phyloP scores from a whole-genome alignment of 2,888 invertebrate genomes.

The Aleiodes alternator region DNA sequence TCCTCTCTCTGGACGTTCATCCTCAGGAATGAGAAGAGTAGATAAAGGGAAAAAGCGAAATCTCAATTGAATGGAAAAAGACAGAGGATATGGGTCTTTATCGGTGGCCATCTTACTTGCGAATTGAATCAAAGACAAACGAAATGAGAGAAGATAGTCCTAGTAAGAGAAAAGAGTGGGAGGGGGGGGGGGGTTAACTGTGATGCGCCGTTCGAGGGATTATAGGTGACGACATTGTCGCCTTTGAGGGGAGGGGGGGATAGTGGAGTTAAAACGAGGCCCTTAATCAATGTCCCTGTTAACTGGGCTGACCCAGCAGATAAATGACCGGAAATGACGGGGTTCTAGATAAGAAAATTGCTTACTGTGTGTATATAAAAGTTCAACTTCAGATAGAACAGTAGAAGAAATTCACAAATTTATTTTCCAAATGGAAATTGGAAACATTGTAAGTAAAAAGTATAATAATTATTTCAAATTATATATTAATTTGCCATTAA shows the following conservation, averaged over 20 bases:
- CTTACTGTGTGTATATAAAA: slow-evolving; percentile 65
- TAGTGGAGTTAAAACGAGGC: slow-evolving; percentile 66
- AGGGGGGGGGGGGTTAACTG: no score
- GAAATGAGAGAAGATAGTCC: slow-evolving; percentile 64
- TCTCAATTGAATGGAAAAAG: slow-evolving; percentile 26
- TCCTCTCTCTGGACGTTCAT: slow-evolving; percentile 28
- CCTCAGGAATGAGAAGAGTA: slow-evolving; percentile 9
- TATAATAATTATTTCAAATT: neutral
- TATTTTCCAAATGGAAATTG: slow-evolving; percentile 9
- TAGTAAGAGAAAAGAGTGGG: slow-evolving; percentile 26
- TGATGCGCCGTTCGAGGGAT: slow-evolving; percentile 37
- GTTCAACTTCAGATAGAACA: slow-evolving; percentile 10
- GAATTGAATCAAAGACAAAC: slow-evolving; percentile 72
- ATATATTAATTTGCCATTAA: neutral
- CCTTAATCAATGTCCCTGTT: slow-evolving; percentile 70
- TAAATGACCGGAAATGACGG: slow-evolving; percentile 73
- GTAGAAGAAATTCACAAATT: neutral
- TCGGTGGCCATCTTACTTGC: slow-evolving; percentile 67
- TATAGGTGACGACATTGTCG: slow-evolving; percentile 36
- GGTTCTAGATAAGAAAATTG: slow-evolving; percentile 72
- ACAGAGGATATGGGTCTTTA: slow-evolving; percentile 48
- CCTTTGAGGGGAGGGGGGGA: slow-evolving; percentile 18
- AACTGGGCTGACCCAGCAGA: slow-evolving; percentile 68
- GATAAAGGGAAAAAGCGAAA: slow-evolving; percentile 19
- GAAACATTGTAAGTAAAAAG: neutral